Evolutionary conservation across 2,888 invertebrate genomes (phyloP).

Genomic region (Spatulosminthurus flaviceps): DNA sequence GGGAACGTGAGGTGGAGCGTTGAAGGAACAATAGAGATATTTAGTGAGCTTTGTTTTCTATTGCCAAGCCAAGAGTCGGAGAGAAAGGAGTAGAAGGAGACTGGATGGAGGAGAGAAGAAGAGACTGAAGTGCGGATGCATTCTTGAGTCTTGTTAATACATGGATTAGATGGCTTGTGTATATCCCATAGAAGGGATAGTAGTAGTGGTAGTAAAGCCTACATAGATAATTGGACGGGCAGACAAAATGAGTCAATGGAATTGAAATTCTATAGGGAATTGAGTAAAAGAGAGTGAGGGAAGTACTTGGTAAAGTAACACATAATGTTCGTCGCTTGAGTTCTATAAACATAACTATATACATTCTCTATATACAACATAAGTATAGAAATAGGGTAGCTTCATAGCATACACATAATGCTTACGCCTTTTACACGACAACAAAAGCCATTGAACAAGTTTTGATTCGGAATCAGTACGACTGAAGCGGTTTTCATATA

Average conservation of each 20-base stretch:
- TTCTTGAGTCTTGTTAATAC: slow-evolving; percentile 30
- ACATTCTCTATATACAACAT: too few relatives aligned
- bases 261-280: slow-evolving; percentile 48
- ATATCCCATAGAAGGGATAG: too few relatives aligned
- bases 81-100: slow-evolving; percentile 16
- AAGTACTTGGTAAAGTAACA: not conserved
- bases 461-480: slow-evolving; percentile 8
- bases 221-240: slow-evolving; percentile 47
- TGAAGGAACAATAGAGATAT: slow-evolving; percentile 17
- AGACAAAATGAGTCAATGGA: slow-evolving; percentile 49
- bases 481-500: slow-evolving; percentile 10
- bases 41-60: slow-evolving; percentile 18
- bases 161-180: slow-evolving; percentile 20
- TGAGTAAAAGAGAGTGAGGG: slow-evolving; percentile 12
- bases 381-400: too few relatives aligned
- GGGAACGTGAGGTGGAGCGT: not conserved
- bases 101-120: too few relatives aligned
- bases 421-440: slow-evolving; percentile 21
- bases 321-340: not conserved
- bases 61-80: not conserved
- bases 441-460: slow-evolving; percentile 27
- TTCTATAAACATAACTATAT: not conserved
- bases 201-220: slow-evolving; percentile 30
- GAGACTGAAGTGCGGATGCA: slow-evolving; percentile 3
- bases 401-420: too few relatives aligned